These are phyloP conservation scores for Hyles vespertilio DNA, from an alignment of 1,140 invertebrate genomes.

Conservation along the genomic window DNA sequence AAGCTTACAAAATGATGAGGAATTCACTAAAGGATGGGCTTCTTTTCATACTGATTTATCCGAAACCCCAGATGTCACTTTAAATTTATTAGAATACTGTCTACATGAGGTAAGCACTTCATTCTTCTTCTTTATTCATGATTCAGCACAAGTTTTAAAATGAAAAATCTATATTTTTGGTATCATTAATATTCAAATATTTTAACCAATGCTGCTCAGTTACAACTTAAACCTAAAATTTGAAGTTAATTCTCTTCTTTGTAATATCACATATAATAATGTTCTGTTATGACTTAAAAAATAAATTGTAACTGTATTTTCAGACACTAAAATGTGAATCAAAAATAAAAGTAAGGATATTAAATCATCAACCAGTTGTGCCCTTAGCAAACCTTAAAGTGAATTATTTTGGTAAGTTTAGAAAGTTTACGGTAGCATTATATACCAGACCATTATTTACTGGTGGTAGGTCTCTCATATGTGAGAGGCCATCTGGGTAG, in stretches of 20 bases:
- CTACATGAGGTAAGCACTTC: constrained; percentile 79
- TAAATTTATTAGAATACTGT: constrained; percentile 82
- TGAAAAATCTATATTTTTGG: too few relatives aligned
- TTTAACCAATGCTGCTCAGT: too few relatives aligned
- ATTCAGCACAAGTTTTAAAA: too few relatives aligned
- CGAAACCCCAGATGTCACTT: constrained; percentile 78
- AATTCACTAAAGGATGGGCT: constrained; percentile 78
- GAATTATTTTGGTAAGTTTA: constrained; percentile 82
- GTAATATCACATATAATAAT: too few relatives aligned
- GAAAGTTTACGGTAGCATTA: constrained; percentile 1
- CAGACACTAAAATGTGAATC: constrained; percentile 71
- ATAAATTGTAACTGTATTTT: constrained; percentile 35
- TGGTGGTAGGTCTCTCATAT: too few relatives aligned
- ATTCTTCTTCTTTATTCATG: too few relatives aligned
- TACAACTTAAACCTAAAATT: too few relatives aligned
- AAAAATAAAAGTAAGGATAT: constrained; percentile 78
- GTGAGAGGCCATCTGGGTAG: too few relatives aligned
- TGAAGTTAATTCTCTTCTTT: too few relatives aligned
- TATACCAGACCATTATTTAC: too few relatives aligned
- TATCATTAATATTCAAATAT: too few relatives aligned
- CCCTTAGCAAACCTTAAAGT: constrained; percentile 86
- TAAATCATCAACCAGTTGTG: constrained; percentile 82
- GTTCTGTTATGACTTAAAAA: neutral
- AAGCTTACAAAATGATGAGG: constrained; percentile 76
- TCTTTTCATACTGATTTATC: constrained; percentile 80